Evolutionary conservation across 1,140 invertebrate species (phyloP).

Genomic region (Drosophila arizonae): DNA sequence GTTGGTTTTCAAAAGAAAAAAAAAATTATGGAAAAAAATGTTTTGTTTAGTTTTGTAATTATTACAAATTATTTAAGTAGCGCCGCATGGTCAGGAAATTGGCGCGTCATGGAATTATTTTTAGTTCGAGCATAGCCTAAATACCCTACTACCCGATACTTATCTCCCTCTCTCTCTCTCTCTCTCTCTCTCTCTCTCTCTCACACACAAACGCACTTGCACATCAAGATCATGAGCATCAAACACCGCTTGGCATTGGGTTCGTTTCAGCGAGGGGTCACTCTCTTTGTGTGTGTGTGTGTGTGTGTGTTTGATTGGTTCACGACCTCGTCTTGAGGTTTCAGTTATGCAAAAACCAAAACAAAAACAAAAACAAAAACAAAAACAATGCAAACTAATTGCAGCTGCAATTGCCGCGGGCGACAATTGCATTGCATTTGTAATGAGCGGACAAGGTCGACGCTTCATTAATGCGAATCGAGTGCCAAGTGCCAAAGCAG

Average conservation of each 20-base stretch:
- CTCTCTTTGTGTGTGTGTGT: neutral
- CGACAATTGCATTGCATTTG: slow-evolving; percentile 49
- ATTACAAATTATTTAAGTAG: slow-evolving; percentile 34
- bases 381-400: slow-evolving; percentile 29
- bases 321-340: slow-evolving; percentile 37
- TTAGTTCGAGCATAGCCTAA: neutral
- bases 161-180: neutral
- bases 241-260: slow-evolving; percentile 28
- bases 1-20: neutral
- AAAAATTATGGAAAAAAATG: slow-evolving; percentile 7
- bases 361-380: neutral
- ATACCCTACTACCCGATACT: neutral
- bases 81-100: slow-evolving; percentile 27
- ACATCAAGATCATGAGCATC: slow-evolving; percentile 34
- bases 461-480: slow-evolving; percentile 33
- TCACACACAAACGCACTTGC: too few relatives aligned
- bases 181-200: neutral
- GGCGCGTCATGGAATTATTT: slow-evolving; percentile 33
- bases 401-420: slow-evolving; percentile 28
- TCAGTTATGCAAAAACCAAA: neutral
- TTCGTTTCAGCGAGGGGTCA: slow-evolving; percentile 2
- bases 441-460: slow-evolving; percentile 43
- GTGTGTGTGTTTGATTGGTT: slow-evolving; percentile 30
- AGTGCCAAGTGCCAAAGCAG: neutral
- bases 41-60: slow-evolving; percentile 51